Evolutionary conservation across 92 coral and sea anemone genomes (phyloP), one percentile per base, ranked within the genome.

Genomic region (Ricordea florida): DNA sequence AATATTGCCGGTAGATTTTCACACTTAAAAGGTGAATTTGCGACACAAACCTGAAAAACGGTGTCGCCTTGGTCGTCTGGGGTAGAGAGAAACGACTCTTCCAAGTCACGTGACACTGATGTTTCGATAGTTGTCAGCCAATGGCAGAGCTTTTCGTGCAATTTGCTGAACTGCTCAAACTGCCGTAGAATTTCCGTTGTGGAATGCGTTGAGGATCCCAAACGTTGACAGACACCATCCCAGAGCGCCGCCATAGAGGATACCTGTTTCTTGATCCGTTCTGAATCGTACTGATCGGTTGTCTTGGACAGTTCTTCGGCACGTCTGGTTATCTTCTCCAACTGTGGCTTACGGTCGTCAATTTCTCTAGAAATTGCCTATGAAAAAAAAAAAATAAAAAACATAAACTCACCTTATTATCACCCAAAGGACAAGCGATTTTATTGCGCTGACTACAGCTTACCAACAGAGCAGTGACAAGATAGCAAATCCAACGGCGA

Each of bases 31-130:
- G n/a, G n/a, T n/a, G n/a, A n/a, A n/a, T n/a, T n/a, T n/a, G n/a
- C n/a, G n/a, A n/a, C n/a, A 49, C 80, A 58, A 21, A 91, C 97
- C 93, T 91, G 97, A 28, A 91, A 91, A 14, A 91, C 97, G 2
- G 97, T 91, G 67, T 86, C 88, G 65, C 93, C 90, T 26, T 92
- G 96, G 37, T 96, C 99, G 31, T 96, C 96, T 40, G 99, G 91
- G 63, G 93, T 93, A 80, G 96, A 85, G 3, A 93, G 76, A 44
- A 92, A 96, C 37, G 97, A 96, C 64, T 88, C 93, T 36, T 96
- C 90, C 2, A 86, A 86, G 43, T 96, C 99, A 57, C 89, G 99
- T 69, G 87, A 78, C n/a, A 96, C 96, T 18, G 94, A 89, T 34
- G 92, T 79, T 66, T 96, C 96, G 21, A 96, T 82, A 3, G 89